Evolutionary conservation across 2,888 invertebrate genomes (phyloP), one percentile per base, ranked within the genome.

Genomic region (Nemotelus nigrinus): DNA sequence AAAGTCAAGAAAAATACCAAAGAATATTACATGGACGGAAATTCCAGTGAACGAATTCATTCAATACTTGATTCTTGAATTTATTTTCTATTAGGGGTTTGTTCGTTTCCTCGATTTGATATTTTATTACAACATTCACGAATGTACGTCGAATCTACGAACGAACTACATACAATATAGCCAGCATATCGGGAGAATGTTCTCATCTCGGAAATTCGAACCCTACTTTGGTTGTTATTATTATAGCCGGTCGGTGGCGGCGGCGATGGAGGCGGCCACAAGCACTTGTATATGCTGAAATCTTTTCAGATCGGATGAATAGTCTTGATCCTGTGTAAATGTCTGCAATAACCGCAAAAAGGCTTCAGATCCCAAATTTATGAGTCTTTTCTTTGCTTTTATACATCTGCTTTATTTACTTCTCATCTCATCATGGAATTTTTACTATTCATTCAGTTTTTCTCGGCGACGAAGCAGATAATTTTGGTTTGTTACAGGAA

Each of bases 261-360:
- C 25, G 25, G 25, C 25, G 25, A 25, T 25, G 25, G 25, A 25
- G 25, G 25, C 25, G 25, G 1, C 25, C 25, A 25, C 25, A 25
- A 25, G 25, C 25, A 25, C 25, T 25, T 25, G 43, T 8, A 70
- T 53, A 74, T 48, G 74, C n/a, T 5, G 48, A 48, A 60, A 50
- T 60, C 63, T 60, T 60, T 60, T 60, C 48, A 45, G 57, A 50
- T 48, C 41, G 39, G 58, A 60, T 60, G 63, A 74, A 60, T 63
- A 60, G 74, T 48, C 60, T 43, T 74, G 74, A 74, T 74, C 74
- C 74, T 74, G 74, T 74, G 60, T 63, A 74, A 74, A 74, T 74
- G 74, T 74, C 74, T 60, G 60, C 74, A 74, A 63, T 74, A 74
- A 74, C 74, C 74, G 60, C 74, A 74, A 74, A 25, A 74, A 63